A percentile compares a stretch with the other conserved stretches of the same genome.
phyloP scores from a whole-genome alignment of 2,888 invertebrate genomes.

The Polydrusus pterygomalis region DNA sequence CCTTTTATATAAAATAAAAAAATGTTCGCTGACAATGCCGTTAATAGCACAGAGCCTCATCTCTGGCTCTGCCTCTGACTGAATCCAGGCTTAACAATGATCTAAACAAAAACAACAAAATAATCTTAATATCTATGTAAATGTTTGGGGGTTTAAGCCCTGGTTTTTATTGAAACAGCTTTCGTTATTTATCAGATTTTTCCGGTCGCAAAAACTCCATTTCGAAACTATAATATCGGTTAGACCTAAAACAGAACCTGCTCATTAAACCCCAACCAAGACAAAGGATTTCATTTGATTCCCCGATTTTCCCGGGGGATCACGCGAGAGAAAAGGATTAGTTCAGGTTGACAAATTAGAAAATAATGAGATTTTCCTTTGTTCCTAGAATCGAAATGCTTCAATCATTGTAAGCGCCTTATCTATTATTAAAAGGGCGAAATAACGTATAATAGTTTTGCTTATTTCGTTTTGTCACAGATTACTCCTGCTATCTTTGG shows the following conservation, averaged over 20 bases:
- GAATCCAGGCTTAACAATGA: too few species aligned
- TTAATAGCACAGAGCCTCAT: too few species aligned
- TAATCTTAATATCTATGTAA: too few species aligned
- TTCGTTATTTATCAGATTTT: not conserved
- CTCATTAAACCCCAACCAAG: conserved; percentile 16
- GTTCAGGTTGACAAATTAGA: conserved; percentile 28
- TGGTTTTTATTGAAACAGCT: not conserved
- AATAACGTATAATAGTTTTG: not conserved
- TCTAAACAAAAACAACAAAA: too few species aligned
- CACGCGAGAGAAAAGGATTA: conserved; percentile 26
- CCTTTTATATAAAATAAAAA: too few species aligned
- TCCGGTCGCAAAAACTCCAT: conserved; percentile 9
- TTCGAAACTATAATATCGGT: conserved; percentile 14
- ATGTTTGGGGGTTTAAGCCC: too few species aligned
- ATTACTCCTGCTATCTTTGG: too few species aligned
- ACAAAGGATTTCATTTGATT: conserved; percentile 29
- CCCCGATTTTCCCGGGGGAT: conserved; percentile 19
- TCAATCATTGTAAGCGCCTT: conserved; percentile 17
- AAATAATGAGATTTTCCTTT: conserved; percentile 26
- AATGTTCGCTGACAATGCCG: too few species aligned
- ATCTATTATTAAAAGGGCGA: conserved; percentile 18
- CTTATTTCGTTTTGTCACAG: too few species aligned
- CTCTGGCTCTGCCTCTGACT: too few species aligned
- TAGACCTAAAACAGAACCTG: conserved; percentile 25
- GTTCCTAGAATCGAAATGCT: conserved; percentile 5